phyloP scores from a whole-genome alignment of 1,140 invertebrate genomes.

The Rhagoletis zephyria region DNA sequence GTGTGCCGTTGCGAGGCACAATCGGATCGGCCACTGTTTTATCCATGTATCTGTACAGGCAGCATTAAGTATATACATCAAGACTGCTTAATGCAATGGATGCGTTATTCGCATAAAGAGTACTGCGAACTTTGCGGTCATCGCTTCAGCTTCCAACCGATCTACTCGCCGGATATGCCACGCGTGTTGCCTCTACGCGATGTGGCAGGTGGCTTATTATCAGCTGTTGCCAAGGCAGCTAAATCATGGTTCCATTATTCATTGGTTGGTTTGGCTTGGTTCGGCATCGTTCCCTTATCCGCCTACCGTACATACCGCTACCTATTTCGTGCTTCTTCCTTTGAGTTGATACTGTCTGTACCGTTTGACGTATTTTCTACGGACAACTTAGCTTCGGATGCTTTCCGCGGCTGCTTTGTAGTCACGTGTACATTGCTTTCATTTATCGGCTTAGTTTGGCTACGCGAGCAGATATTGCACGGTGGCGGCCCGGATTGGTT shows the following conservation, averaged over 20 bases:
- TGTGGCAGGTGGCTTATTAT: constrained; percentile 89
- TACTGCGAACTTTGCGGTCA: constrained; percentile 99
- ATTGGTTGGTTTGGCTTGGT: constrained; percentile 94
- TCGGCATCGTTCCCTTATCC: constrained; percentile 95
- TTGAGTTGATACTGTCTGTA: constrained; percentile 87
- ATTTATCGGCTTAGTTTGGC: constrained; percentile 97
- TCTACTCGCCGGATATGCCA: constrained; percentile 99
- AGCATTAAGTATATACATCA: constrained; percentile 99
- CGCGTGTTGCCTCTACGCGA: constrained; percentile 92
- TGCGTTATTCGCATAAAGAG: constrained; percentile 96
- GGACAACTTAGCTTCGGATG: constrained; percentile 93
- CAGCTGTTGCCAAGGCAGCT: constrained; percentile 91
- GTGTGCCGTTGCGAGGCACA: constrained; percentile 96
- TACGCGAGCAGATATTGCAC: constrained; percentile 97
- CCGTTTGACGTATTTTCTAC: constrained; percentile 91
- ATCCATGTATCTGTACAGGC: constrained; percentile 98
- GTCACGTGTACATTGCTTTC: constrained; percentile 96
- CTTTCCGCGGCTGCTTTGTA: constrained; percentile 96
- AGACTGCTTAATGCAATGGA: constrained; percentile 90
- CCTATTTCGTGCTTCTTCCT: constrained; percentile 90
- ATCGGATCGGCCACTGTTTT: constrained; percentile 87
- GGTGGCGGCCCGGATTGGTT: constrained; percentile 97
- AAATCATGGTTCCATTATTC: constrained; percentile 98
- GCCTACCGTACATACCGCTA: constrained; percentile 96
- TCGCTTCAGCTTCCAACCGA: constrained; percentile 97